phyloP scores from a whole-genome alignment of 2,797 vertebrate genomes.

The Benthosema pterotum region DNA sequence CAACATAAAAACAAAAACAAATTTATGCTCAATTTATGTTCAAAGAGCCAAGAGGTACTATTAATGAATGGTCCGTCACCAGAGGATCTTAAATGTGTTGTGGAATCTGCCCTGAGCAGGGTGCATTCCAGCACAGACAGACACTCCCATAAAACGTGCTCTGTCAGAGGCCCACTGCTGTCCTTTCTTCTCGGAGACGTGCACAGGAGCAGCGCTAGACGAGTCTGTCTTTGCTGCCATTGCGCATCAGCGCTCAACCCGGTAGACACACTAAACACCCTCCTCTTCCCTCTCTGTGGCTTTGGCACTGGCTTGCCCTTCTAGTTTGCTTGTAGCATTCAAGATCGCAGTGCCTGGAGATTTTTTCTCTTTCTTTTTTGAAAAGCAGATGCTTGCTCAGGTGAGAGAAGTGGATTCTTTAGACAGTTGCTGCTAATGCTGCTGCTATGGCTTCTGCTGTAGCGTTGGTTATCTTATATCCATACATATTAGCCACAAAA shows the following conservation, averaged over 20 bases:
- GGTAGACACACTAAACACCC: constrained; percentile 53
- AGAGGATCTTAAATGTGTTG: constrained; percentile 29
- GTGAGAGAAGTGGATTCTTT: constrained; percentile 25
- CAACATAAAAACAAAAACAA: background rate
- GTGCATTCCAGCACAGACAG: constrained; percentile 70
- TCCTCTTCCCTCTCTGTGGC: constrained; percentile 20
- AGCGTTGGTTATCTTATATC: constrained; percentile 25
- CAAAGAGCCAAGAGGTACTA: constrained; percentile 8
- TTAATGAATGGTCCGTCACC: constrained; percentile 45
- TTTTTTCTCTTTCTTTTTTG: background rate
- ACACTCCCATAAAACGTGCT: constrained; percentile 72
- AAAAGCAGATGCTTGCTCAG: constrained; percentile 33
- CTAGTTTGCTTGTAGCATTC: constrained; percentile 39
- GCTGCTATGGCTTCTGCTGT: constrained; percentile 1
- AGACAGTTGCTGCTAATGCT: background rate
- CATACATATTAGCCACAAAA: constrained; percentile 3
- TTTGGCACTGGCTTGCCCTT: constrained; percentile 12
- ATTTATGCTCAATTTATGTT: constrained; percentile 2
- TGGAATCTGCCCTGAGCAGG: constrained; percentile 56
- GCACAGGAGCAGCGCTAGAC: constrained; percentile 38
- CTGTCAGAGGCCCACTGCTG: constrained; percentile 62
- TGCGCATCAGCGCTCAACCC: constrained; percentile 55
- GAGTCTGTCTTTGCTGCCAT: constrained; percentile 60
- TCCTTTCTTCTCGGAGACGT: constrained; percentile 38
- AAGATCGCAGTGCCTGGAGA: constrained; percentile 1